Evolutionary conservation across 1,140 invertebrate species (phyloP), one percentile per base, ranked within the genome.

Genomic region (Drosophila fuyamai): DNA sequence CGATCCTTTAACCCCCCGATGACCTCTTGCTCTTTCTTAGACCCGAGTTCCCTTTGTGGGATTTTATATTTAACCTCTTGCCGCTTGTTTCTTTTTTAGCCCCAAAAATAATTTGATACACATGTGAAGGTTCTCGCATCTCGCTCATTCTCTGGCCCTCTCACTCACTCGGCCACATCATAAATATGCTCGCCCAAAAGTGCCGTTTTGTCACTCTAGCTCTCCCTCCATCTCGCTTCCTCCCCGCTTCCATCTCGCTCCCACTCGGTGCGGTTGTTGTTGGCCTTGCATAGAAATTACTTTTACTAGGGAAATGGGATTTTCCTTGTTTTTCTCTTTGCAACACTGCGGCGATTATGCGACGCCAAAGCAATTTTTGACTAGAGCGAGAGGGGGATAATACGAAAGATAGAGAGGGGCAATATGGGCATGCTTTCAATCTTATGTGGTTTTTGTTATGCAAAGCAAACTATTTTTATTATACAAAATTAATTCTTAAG

Each of bases 101-200:
- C 60, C 60, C 53, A 47, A 43, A 62, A 70, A 78, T 75, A 75
- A 70, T 78, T 78, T 78, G 58, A 46, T 47, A 60, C 61, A 68
- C 74, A 78, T 51, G 41, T 16, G 40, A 32, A 35, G 58, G 46
- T 46, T 32, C 38, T 54, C 40, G 13, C 7, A 10, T 41, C 44
- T 27, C 23, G 32, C 38, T 44, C 54, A 16, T 12, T 29, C 14
- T 32, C 18, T 14, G 14, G 51, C 18, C 29, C 44, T 38, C 56
- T 53, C 53, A 48, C 57, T 71, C 57, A 61, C 61, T 53, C 47
- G 48, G 63, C 71, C 78, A 79, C 77, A 67, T 83, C 81, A 85
- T 83, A 83, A 83, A 85, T 83, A 83, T 83, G 72, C 60, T 55
- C 35, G 56, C 50, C 56, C 76, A 68, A 76, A 82, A 79, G 80